Base-by-base conservation (phyloP, 2,113 vertebrate species). In the Crotalus helleri region DNA sequence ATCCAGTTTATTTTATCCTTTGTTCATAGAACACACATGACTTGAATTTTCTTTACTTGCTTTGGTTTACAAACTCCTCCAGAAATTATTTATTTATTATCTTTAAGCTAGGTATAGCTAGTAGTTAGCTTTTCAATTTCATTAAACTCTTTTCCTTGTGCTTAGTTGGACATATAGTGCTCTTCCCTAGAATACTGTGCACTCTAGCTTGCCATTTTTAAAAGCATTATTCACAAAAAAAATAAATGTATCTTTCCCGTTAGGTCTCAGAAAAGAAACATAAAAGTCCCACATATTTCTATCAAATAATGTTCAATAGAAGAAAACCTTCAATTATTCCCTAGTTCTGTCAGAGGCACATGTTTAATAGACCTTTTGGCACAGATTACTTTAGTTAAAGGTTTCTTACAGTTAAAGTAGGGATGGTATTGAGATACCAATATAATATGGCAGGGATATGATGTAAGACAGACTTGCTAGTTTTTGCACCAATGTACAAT, bases 191-290 rank as follows among this genome's bases (percentile, higher is more conserved):
- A 96, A 97, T 97, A 92, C 91, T 90, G 85, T 94, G 87, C 96
- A 96, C 97, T 97, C 92, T 94, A 97, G 88, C 85, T 95, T 93
- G 93, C 95, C 96, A 95, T 97, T 96, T 33, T 97, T 97, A 91
- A 97, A 97, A 97, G 91, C 95, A 96, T 97, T 95, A 94, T 97
- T 97, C 96, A 95, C 96, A 39, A 39, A 39, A 95, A 95, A 97
- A 95, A 96, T 96, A 97, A 97, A 96, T 88, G 57, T 94, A 92
- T 96, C 64, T 69, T 29, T 33, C 64, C 95, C 95, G 94, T 95
- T 93, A 64, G 29, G 97, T 95, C 91, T 96, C 61, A 95, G 95
- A 96, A 94, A 94, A 93, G 87, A 96, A 95, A 86, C 55, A 92
- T 51, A 95, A 97, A 97, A 95, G 88, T 96, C 93, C 58, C 93